Conservation (phyloP, 2,113 vertebrate species). For the Colossoma macropomum region DNA sequence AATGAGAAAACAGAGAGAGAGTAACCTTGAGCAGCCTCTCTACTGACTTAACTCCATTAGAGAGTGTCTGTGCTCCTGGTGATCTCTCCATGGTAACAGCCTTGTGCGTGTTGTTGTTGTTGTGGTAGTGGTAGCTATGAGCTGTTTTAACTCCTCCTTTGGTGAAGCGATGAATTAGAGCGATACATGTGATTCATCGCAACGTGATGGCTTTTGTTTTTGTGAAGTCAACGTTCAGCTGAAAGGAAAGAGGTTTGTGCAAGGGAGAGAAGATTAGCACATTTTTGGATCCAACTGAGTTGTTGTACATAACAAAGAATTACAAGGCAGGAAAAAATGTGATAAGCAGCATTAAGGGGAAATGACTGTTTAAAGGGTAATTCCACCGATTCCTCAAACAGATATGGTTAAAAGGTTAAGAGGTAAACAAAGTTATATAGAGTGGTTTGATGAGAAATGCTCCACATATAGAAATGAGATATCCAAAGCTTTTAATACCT, state of each 20-base stretch:
- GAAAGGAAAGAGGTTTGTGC: background rate
- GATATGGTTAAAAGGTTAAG: too few species aligned
- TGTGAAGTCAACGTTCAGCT: constrained; percentile 8
- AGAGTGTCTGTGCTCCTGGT: background rate
- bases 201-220: background rate
- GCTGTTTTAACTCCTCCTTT: constrained; percentile 7
- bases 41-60: background rate
- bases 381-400: too few species aligned
- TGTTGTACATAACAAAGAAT: background rate
- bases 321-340: background rate
- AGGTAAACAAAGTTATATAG: too few species aligned
- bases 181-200: constrained; percentile 3
- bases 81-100: constrained; percentile 16
- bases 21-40: background rate
- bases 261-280: background rate
- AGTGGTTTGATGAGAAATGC: too few species aligned
- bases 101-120: background rate
- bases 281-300: background rate
- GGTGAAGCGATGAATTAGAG: constrained; percentile 3
- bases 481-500: too few species aligned
- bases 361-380: too few species aligned
- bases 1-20: constrained; percentile 27
- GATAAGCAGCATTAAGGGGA: background rate
- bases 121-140: constrained; percentile 24
- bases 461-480: too few species aligned